Percentiles rank a stretch among this genome's conserved stretches.
Conservation (phyloP, 2,113 vertebrate genomes). For the Barnardius zonarius region DNA sequence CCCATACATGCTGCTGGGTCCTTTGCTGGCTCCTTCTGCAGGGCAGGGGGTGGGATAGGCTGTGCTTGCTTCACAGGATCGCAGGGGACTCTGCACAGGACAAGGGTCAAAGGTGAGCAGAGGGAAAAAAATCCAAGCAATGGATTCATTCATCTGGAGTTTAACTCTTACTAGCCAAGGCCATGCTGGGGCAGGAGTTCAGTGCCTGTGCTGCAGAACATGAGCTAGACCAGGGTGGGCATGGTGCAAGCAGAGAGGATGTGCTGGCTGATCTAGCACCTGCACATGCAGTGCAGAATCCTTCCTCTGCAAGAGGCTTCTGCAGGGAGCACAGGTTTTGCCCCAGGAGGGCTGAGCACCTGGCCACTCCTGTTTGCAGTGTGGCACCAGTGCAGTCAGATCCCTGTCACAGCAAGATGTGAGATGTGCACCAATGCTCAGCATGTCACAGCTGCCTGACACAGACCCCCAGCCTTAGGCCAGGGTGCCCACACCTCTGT, state of each 20-base stretch:
- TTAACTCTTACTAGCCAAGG: not conserved
- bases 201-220: not conserved
- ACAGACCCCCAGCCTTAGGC: rapidly evolving
- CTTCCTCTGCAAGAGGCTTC: not conserved
- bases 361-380: rapidly evolving
- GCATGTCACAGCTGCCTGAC: rapidly evolving
- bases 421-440: rapidly evolving
- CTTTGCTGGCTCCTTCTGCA: not conserved
- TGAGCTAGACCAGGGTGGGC: not conserved
- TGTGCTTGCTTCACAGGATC: not conserved
- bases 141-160: not conserved
- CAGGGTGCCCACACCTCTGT: rapidly evolving
- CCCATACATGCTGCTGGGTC: rapidly evolving
- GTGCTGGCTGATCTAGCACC: rapidly evolving
- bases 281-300: not conserved
- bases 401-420: not conserved
- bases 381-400: too few relatives aligned
- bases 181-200: not conserved
- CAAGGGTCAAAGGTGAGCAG: not conserved
- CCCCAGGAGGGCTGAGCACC: not conserved
- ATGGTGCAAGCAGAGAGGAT: not conserved
- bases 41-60: not conserved
- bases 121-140: not conserved
- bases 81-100: not conserved
- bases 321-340: rapidly evolving